These are phyloP conservation scores for Archips xylosteana DNA, from an alignment of 2,888 invertebrate genomes.

Conservation along the genomic window DNA sequence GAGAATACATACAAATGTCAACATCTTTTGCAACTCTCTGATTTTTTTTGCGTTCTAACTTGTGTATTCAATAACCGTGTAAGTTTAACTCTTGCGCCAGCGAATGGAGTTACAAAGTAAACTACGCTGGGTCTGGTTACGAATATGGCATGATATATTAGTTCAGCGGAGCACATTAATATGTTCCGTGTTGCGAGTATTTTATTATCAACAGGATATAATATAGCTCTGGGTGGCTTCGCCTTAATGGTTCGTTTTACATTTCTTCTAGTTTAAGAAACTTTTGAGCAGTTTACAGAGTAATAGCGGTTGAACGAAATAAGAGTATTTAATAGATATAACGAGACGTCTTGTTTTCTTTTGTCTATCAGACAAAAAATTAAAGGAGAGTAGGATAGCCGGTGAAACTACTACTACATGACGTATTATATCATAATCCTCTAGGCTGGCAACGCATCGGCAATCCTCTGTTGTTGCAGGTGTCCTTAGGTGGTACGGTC, in stretches of 20 bases:
- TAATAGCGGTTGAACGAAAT: too few species aligned
- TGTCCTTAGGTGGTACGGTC: too few species aligned
- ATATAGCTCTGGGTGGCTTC: background rate
- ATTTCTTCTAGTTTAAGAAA: background rate
- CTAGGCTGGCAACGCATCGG: too few species aligned
- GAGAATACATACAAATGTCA: background rate
- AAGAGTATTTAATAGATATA: too few species aligned
- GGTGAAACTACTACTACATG: too few species aligned
- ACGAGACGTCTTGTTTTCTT: too few species aligned
- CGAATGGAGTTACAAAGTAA: constrained; percentile 16
- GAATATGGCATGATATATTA: constrained; percentile 30
- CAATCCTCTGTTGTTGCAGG: too few species aligned
- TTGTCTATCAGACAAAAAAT: too few species aligned
- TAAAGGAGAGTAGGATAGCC: too few species aligned
- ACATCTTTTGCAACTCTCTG: background rate
- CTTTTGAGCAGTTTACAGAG: background rate
- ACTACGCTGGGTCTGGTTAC: constrained; percentile 18
- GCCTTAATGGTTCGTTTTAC: background rate
- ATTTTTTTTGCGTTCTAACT: background rate
- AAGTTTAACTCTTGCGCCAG: constrained; percentile 9
- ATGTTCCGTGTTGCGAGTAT: constrained; percentile 18
- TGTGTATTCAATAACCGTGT: background rate
- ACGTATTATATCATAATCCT: too few species aligned
- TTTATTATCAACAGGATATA: background rate
- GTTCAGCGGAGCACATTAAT: constrained; percentile 17